phyloP scores from a whole-genome alignment of 2,113 vertebrate genomes.

The Silurus asotus region DNA sequence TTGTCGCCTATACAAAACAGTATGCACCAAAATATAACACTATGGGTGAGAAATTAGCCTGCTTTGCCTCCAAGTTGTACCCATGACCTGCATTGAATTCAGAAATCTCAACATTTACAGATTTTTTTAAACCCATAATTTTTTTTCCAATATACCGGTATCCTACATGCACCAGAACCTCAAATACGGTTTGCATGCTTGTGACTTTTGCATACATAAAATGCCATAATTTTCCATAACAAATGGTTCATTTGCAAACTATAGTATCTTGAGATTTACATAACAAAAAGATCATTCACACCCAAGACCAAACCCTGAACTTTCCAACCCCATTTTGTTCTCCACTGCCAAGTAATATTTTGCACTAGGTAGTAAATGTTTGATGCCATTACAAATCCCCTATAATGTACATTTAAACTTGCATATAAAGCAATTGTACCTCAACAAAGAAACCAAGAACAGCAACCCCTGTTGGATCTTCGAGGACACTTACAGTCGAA shows the following conservation, averaged over 20 bases:
- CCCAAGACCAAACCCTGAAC: background rate
- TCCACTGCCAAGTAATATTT: background rate
- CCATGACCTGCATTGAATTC: background rate
- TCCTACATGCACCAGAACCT: background rate
- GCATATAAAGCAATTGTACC: conserved; percentile 28
- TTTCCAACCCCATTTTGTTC: too few relatives aligned
- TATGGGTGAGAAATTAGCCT: background rate
- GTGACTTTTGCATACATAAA: background rate
- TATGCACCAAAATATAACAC: background rate
- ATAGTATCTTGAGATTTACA: background rate
- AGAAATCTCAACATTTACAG: background rate
- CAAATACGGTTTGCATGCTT: background rate
- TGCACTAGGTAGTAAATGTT: background rate
- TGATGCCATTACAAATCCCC: background rate
- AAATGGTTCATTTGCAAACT: too few relatives aligned
- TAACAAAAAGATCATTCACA: background rate
- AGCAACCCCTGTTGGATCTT: conserved; percentile 62
- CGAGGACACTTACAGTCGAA: background rate
- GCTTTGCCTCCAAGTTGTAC: background rate
- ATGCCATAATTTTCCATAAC: too few relatives aligned
- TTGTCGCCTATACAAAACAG: background rate
- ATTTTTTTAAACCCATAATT: background rate
- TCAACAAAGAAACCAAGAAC: conserved; percentile 64
- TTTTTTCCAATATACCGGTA: background rate
- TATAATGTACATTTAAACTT: background rate